phyloP scores from a whole-genome alignment of 1,140 invertebrate genomes.

The Hypothenemus hampei region DNA sequence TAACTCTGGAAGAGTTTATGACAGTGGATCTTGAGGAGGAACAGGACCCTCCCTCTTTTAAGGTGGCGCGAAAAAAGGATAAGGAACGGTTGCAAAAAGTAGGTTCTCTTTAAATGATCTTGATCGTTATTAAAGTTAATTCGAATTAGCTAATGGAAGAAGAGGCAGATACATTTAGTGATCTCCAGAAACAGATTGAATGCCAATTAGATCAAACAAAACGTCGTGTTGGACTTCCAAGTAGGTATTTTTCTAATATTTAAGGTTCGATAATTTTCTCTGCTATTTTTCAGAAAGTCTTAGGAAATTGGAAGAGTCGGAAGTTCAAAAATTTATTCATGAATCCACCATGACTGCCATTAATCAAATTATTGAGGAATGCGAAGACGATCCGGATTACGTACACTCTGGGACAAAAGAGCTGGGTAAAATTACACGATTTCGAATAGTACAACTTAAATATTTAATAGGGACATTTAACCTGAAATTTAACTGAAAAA shows the following conservation, averaged over 20 bases:
- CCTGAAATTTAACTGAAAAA: too few species aligned
- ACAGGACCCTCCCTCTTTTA: slow-evolving; percentile 93
- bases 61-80: slow-evolving; percentile 80
- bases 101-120: slow-evolving; percentile 25
- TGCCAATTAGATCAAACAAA: slow-evolving; percentile 58
- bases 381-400: slow-evolving; percentile 18
- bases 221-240: not conserved
- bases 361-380: slow-evolving; percentile 32
- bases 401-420: too few species aligned
- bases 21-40: slow-evolving; percentile 94
- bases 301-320: slow-evolving; percentile 15
- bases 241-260: not conserved
- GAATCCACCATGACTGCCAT: slow-evolving; percentile 55
- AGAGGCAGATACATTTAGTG: slow-evolving; percentile 59
- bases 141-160: slow-evolving; percentile 59
- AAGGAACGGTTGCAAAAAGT: slow-evolving; percentile 73
- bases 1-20: slow-evolving; percentile 97
- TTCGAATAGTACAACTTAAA: too few species aligned
- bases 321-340: slow-evolving; percentile 50
- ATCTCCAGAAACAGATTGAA: slow-evolving; percentile 71
- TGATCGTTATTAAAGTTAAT: not conserved
- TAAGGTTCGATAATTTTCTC: not conserved
- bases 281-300: slow-evolving; percentile 6
- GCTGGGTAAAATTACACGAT: too few species aligned
- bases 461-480: too few species aligned